A percentile compares a stretch with the other conserved stretches of the same genome.
phyloP scores from a whole-genome alignment of 2,797 vertebrate genomes.

The Sphenopsis melanotis region DNA sequence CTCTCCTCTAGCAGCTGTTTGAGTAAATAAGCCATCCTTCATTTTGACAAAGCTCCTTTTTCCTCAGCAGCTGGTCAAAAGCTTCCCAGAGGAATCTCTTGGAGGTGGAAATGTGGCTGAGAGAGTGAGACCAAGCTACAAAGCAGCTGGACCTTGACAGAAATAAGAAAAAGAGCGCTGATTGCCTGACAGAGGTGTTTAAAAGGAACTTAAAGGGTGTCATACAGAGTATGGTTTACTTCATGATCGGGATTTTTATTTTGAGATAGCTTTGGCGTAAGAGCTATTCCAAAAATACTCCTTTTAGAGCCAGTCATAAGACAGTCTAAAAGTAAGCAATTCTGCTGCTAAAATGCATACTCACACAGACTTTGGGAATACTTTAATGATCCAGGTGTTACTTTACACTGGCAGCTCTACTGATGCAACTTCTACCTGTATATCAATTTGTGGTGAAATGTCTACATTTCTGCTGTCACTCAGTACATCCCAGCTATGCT shows the following conservation, averaged over 20 bases:
- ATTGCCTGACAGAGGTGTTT: neutral
- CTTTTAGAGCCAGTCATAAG: neutral
- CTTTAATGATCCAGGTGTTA: neutral
- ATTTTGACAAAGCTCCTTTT: neutral
- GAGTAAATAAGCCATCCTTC: neutral
- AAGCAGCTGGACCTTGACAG: neutral
- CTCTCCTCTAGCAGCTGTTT: neutral
- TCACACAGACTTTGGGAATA: neutral
- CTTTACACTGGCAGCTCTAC: neutral
- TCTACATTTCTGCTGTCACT: neutral
- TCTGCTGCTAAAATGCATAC: neutral
- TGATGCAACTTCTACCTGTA: neutral
- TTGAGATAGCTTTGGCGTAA: neutral
- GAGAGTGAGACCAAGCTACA: neutral
- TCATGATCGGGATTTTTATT: neutral
- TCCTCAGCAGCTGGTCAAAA: neutral
- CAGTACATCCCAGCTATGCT: neutral
- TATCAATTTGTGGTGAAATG: neutral
- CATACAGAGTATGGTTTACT: neutral
- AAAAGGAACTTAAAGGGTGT: neutral
- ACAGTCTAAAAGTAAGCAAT: neutral
- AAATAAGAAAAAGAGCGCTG: neutral
- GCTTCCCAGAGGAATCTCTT: neutral
- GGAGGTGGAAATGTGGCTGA: neutral
- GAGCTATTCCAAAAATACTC: neutral